Conservation (phyloP, 1,140 invertebrate genomes). For the Caenorhabditis briggsae region DNA sequence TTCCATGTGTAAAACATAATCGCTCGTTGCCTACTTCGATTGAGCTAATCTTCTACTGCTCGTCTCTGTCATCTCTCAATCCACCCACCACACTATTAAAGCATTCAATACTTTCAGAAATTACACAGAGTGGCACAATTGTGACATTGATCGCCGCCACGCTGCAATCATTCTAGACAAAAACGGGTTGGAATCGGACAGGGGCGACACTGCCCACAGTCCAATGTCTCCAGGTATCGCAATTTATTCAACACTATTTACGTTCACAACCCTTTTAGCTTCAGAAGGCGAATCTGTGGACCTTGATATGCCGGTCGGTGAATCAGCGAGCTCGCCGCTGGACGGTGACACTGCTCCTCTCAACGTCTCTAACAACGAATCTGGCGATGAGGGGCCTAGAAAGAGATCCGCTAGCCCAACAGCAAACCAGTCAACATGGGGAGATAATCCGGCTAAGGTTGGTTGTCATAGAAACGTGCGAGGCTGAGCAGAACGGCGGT, state of each 20-base stretch:
- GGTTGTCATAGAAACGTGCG: background rate
- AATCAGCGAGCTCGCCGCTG: slow-evolving; percentile 11
- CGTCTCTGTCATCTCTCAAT: background rate
- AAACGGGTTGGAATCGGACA: slow-evolving; percentile 38
- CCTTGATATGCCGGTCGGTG: slow-evolving; percentile 27
- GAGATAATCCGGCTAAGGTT: slow-evolving; percentile 49
- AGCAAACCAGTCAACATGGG: slow-evolving; percentile 23
- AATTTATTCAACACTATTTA: background rate
- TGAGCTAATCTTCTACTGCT: slow-evolving; percentile 20
- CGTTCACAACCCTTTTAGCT: background rate
- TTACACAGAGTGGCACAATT: slow-evolving; percentile 43
- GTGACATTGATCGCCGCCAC: slow-evolving; percentile 45
- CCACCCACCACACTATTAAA: background rate
- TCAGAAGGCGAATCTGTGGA: slow-evolving; percentile 18
- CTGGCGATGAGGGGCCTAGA: slow-evolving; percentile 12
- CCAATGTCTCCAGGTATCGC: slow-evolving; percentile 17
- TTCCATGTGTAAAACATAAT: no score
- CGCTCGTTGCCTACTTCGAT: background rate
- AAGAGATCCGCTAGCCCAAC: slow-evolving; percentile 39
- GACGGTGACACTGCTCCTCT: slow-evolving; percentile 41
- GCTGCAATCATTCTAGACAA: slow-evolving; percentile 52
- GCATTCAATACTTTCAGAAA: background rate
- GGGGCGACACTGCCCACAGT: slow-evolving; percentile 39
- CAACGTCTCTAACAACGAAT: slow-evolving; percentile 34
- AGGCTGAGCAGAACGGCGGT: no score